Conservation (phyloP, 2,113 vertebrate genomes). For the Todiramphus chloris region DNA sequence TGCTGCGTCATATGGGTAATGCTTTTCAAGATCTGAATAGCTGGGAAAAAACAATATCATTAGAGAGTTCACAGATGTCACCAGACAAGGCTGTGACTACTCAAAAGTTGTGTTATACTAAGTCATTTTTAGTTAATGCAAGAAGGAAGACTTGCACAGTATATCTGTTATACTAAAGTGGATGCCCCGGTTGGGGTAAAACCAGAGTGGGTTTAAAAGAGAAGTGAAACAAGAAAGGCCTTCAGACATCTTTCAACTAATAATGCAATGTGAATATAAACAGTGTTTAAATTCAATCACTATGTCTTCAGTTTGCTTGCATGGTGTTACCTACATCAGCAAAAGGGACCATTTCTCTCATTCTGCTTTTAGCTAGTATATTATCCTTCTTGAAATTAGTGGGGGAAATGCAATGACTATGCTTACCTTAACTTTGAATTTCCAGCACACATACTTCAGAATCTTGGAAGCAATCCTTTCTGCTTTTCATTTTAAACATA, state of each 20-base stretch:
- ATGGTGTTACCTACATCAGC: background rate
- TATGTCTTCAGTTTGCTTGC: background rate
- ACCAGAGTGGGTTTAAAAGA: background rate
- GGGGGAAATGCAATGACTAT: background rate
- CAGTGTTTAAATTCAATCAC: background rate
- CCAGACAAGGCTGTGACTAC: background rate
- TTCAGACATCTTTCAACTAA: background rate
- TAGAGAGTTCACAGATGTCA: constrained; percentile 26
- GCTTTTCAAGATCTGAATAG: constrained; percentile 29
- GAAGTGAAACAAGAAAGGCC: background rate
- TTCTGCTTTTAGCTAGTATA: background rate
- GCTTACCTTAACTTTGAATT: background rate
- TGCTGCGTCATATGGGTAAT: constrained; percentile 14
- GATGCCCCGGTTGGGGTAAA: background rate
- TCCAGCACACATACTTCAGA: background rate
- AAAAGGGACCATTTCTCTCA: background rate
- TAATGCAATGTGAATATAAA: background rate
- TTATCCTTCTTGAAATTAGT: background rate
- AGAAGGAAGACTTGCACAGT: background rate
- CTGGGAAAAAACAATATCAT: background rate
- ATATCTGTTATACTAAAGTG: background rate
- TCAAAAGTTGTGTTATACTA: background rate
- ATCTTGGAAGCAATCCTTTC: background rate
- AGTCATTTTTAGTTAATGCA: background rate
- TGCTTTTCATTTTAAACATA: background rate